Evolutionary conservation across 2,888 invertebrate species (phyloP).

Genomic region (Rhogogaster chlorosoma): DNA sequence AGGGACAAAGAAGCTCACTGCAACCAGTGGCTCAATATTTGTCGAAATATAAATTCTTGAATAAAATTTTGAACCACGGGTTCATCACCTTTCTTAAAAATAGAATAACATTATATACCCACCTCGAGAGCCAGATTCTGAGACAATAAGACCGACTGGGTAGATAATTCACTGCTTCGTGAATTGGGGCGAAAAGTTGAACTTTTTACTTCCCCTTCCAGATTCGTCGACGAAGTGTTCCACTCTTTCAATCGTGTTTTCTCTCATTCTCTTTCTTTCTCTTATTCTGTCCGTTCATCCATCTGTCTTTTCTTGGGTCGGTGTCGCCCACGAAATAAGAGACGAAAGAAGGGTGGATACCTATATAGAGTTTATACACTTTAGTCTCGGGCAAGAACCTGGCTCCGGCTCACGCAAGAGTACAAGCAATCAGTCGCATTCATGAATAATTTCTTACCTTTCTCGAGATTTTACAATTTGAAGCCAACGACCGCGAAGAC

Average conservation of each 20-base stretch:
- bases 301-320: constrained; percentile 6
- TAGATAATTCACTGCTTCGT: constrained; percentile 43
- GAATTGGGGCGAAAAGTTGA: constrained; percentile 49
- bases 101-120: not conserved
- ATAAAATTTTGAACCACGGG: not conserved
- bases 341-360: not conserved
- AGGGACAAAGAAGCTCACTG: not conserved
- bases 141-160: constrained; percentile 38
- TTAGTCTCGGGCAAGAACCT: not conserved
- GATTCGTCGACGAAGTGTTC: constrained; percentile 12
- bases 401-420: constrained; percentile 32
- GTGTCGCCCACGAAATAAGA: not conserved
- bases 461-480: constrained; percentile 26
- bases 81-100: not conserved
- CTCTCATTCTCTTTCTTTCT: not conserved
- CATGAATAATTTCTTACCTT: constrained; percentile 42
- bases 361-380: constrained; percentile 12
- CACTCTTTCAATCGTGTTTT: constrained; percentile 36
- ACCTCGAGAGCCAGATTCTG: not conserved
- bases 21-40: constrained; percentile 6
- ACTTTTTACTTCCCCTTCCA: constrained; percentile 30
- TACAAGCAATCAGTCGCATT: constrained; percentile 45
- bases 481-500: constrained; percentile 9
- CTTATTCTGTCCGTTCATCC: not conserved
- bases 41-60: constrained; percentile 35